Percentiles rank a stretch among this genome's conserved stretches.
Conservation (phyloP, 35 echinoderm and acorn worm species). For the Lytechinus variegatus region DNA sequence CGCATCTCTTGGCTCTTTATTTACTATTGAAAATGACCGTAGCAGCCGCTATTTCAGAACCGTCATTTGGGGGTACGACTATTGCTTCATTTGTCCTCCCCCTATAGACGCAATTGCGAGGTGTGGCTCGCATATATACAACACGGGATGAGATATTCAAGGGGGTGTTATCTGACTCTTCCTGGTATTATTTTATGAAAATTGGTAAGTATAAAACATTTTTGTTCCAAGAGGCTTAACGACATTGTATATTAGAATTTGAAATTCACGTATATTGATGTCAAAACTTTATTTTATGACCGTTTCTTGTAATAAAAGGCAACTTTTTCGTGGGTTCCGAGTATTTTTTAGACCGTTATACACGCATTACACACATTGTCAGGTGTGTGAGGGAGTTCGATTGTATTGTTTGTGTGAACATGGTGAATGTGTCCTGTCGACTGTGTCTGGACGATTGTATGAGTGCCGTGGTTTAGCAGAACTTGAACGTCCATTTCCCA, state of each 20-base stretch:
- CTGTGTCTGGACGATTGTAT: not conserved
- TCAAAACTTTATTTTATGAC: not conserved
- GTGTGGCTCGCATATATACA: constrained; percentile 54
- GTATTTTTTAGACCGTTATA: not conserved
- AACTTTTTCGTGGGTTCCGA: not conserved
- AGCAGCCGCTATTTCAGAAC: constrained; percentile 38
- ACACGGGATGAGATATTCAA: constrained; percentile 1
- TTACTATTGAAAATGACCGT: constrained; percentile 2
- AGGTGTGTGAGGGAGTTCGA: not conserved
- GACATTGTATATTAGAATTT: not conserved
- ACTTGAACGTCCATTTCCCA: not conserved
- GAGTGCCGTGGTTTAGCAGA: not conserved
- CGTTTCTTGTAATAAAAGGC: not conserved
- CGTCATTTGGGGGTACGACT: constrained; percentile 48
- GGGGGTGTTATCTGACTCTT: constrained; percentile 31
- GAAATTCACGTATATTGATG: not conserved
- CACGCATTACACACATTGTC: not conserved
- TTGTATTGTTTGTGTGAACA: constrained; percentile 26
- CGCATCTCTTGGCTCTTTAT: too few relatives aligned
- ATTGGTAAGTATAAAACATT: constrained; percentile 40
- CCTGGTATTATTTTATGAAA: constrained; percentile 56
- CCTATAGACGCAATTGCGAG: constrained; percentile 65
- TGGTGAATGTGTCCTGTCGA: not conserved
- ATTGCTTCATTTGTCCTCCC: constrained; percentile 53
- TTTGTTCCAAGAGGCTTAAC: not conserved